Percentiles rank a stretch among this genome's conserved stretches.
phyloP scores from a whole-genome alignment of 92 coral and sea anemone genomes.

The Desmophyllum pertusum region DNA sequence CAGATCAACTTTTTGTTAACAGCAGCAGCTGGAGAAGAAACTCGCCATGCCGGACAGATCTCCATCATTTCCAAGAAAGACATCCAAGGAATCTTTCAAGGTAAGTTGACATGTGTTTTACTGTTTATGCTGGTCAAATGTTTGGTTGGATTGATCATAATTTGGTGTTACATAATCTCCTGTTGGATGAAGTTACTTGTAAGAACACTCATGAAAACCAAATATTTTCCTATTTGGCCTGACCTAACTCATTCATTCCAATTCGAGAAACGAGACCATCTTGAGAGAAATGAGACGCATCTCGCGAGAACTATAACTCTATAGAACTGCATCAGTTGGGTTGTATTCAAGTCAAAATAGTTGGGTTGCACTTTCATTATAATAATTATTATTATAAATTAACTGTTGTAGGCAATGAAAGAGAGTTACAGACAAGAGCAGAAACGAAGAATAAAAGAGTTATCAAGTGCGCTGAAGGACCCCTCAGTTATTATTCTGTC shows the following conservation, averaged over 20 bases:
- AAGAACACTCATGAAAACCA: no score
- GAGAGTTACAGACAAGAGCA: constrained; percentile 91
- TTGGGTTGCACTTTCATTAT: no score
- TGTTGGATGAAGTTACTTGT: not conserved
- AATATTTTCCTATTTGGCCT: no score
- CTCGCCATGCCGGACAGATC: constrained; percentile 38
- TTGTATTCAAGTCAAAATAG: no score
- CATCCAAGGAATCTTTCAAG: constrained; percentile 43
- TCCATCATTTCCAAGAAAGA: constrained; percentile 51
- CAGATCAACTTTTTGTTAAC: not conserved
- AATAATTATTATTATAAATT: not conserved
- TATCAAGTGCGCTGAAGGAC: constrained; percentile 84
- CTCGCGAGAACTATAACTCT: no score
- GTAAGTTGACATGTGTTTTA: not conserved
- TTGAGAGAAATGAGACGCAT: no score
- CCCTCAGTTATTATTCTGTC: constrained; percentile 96
- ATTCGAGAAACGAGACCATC: no score
- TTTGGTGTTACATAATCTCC: not conserved
- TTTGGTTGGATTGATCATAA: not conserved
- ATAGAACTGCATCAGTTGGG: no score
- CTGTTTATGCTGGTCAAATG: not conserved
- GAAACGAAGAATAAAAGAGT: constrained; percentile 82
- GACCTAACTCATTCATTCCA: no score
- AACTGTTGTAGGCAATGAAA: constrained; percentile 80
- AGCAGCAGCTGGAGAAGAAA: constrained; percentile 51